Evolutionary conservation across 2,797 vertebrate genomes (phyloP).

Genomic region (Myotis myotis): DNA sequence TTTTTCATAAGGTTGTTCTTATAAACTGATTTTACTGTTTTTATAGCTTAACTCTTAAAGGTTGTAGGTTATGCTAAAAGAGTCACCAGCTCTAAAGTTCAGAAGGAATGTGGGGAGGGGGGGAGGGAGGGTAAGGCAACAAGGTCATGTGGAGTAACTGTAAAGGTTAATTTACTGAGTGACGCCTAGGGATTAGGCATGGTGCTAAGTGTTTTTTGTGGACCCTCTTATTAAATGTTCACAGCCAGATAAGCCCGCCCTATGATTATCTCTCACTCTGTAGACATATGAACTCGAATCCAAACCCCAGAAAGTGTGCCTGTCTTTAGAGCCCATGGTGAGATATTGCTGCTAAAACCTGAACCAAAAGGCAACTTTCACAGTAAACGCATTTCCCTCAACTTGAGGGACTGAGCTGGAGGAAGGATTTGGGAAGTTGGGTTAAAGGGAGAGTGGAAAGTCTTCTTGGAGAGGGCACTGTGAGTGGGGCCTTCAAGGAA

Average conservation of each 20-base stretch:
- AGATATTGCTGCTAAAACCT: not conserved
- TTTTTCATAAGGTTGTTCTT: not conserved
- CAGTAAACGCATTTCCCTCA: not conserved
- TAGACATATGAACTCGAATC: not conserved
- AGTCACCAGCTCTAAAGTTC: not conserved
- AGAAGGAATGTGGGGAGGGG: not conserved
- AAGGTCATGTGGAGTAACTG: not conserved
- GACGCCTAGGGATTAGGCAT: not conserved
- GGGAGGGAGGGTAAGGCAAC: accelerated
- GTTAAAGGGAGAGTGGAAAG: not conserved
- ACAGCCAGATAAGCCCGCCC: not conserved
- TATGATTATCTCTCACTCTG: not conserved
- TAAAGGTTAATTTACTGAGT: not conserved
- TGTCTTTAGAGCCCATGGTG: not conserved
- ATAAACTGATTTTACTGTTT: not conserved
- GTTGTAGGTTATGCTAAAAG: not conserved
- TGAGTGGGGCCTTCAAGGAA: not conserved
- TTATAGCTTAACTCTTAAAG: not conserved
- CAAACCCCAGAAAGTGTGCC: not conserved
- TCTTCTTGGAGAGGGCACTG: not conserved
- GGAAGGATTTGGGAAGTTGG: not conserved
- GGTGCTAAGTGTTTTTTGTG: not conserved
- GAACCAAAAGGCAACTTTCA: too few species aligned
- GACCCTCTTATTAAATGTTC: not conserved
- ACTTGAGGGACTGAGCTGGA: not conserved